phyloP scores from a whole-genome alignment of 2,888 invertebrate species.

The Dioctria linearis region DNA sequence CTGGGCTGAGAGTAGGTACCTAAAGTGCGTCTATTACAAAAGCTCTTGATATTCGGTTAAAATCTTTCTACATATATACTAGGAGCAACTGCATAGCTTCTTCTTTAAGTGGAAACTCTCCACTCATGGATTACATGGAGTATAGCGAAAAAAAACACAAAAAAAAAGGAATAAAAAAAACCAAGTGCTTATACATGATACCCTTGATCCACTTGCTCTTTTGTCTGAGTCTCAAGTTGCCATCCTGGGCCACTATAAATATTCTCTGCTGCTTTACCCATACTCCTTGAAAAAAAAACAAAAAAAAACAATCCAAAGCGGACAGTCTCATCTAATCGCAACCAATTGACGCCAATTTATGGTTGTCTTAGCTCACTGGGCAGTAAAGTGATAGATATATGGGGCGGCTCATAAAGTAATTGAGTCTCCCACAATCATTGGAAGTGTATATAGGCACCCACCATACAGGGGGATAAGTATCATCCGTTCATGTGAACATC shows the following conservation, averaged over 20 bases:
- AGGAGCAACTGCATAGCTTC: background rate
- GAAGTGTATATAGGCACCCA: background rate
- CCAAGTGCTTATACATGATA: constrained; percentile 25
- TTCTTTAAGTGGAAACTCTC: constrained; percentile 28
- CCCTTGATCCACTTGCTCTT: constrained; percentile 51
- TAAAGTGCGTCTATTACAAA: constrained; percentile 25
- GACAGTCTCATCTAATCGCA: constrained; percentile 39
- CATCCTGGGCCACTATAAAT: constrained; percentile 7
- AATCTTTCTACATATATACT: constrained; percentile 25
- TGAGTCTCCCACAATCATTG: constrained; percentile 17
- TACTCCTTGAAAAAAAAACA: constrained; percentile 16
- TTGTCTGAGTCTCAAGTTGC: constrained; percentile 30
- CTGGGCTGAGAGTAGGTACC: background rate
- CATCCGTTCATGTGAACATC: constrained; percentile 41
- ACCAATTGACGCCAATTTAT: constrained; percentile 53
- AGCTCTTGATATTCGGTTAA: constrained; percentile 47
- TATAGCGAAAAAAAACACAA: background rate
- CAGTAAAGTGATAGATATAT: constrained; percentile 7
- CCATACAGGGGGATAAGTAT: constrained; percentile 13
- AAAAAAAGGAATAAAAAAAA: constrained; percentile 29
- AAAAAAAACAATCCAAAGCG: background rate
- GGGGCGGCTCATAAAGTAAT: constrained; percentile 23
- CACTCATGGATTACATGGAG: constrained; percentile 12
- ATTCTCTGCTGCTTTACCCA: background rate
- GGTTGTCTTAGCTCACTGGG: constrained; percentile 44